Base-by-base conservation (phyloP, 2,888 invertebrate species). In the Ametastegia equiseti region DNA sequence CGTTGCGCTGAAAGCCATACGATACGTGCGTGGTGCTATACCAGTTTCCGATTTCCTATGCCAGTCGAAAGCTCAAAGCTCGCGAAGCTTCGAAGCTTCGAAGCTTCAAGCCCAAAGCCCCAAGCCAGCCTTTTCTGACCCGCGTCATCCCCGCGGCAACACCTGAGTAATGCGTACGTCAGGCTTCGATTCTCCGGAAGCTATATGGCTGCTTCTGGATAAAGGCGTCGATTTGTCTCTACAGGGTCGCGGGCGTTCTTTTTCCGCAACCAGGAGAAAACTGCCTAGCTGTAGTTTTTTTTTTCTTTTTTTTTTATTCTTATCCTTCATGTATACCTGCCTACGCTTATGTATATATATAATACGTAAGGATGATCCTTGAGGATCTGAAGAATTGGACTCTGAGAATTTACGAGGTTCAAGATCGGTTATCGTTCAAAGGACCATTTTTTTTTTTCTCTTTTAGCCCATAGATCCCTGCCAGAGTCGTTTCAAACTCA, bases 331-430 rank as follows among this genome's bases (percentile, higher is more conserved):
- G n/a, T n/a, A n/a, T n/a, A n/a, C n/a, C n/a, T n/a, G n/a, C n/a
- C n/a, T n/a, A n/a, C n/a, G n/a, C n/a, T n/a, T n/a, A n/a, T 75
- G 54, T 75, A 23, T 36, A 27, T 33, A 47, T 54, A 50, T 45
- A 33, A 36, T 36, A 19, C 33, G 54, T 54, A 75, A 33, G 45
- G 84, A 73, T 87, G 87, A 87, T 19, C 54, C 45, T 71, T 15
- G 47, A 47, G 45, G 71, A 47, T 47, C 75, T 54, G 75, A 75
- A 54, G 75, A 75, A 75, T 75, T 50, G 75, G 75, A 47, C 71
- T 47, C 71, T 67, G 15, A n/a, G 71, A 71, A 71, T 71, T 71
- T 71, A 71, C 71, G 71, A 30, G 71, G 15, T 47, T 71, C 45
- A 47, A 75, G 75, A 54, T 75, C 75, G 75, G 75, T 75, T 75